Base-by-base conservation (phyloP, 2,888 invertebrate genomes). In the Stenchaetothrips biformis region DNA sequence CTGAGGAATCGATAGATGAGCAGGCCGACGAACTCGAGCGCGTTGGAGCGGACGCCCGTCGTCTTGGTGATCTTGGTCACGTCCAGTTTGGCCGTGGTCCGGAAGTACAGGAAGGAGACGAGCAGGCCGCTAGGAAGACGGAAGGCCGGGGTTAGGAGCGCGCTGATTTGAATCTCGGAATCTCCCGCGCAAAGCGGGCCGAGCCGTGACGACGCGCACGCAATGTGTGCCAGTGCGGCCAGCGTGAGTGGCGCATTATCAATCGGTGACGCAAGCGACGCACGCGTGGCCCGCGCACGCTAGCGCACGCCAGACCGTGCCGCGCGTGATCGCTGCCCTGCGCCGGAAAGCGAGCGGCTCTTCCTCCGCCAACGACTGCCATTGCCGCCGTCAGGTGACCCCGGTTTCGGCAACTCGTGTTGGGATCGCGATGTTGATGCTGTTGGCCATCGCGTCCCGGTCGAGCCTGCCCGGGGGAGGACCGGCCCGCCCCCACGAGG, bases 61-160 rank as follows among this genome's bases (percentile, higher is more conserved):
- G 84, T 82, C 81, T 83, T 83, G 13, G 85, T 85, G n/a, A 85
- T 80, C 53, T 79, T 79, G 13, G 79, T 79, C 18, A 85, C 82
- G 79, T 83, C 82, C 83, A 90, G 90, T 86, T 88, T 91, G 80
- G 89, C 88, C 84, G 90, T 90, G 67, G 91, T 90, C 84, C 92
- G 89, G 84, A 93, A 89, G 85, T 92, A 94, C 8, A 93, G 88
- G 82, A 93, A 88, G 0, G 94, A 92, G 67, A 94, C 92, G 82
- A 94, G 88, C 78, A 94, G 88, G 7, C 94, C 92, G 83, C 92
- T 92, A n/a, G n/a, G 37, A 53, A 79, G 16, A 53, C 11, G 53
- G 1, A 53, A 53, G 53, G 16, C 53, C 13, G 53, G 53, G 0
- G 13, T 18, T 18, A 18, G 53, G 18, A 53, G 53, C 53, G 18